phyloP scores from a whole-genome alignment of 2,888 invertebrate genomes.

The Caenorhabditis parvicauda region DNA sequence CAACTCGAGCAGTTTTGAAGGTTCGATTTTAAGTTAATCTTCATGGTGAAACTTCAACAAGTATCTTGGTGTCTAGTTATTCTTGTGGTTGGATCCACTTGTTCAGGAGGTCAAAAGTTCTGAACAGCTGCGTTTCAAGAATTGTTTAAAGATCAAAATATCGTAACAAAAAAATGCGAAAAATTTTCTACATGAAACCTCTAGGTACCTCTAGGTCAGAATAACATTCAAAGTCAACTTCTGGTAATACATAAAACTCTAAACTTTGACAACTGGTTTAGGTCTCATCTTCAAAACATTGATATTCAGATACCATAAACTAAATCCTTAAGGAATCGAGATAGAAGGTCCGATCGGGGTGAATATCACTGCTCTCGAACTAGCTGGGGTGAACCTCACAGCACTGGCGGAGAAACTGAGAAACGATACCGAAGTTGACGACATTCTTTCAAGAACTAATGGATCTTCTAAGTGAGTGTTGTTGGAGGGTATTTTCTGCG shows the following conservation, averaged over 20 bases:
- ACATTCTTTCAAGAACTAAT: constrained; percentile 55
- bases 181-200: background rate
- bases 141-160: background rate
- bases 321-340: constrained; percentile 45
- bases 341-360: constrained; percentile 61
- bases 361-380: constrained; percentile 55
- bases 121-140: background rate
- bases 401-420: constrained; percentile 59
- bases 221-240: too few relatives aligned
- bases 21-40: too few relatives aligned
- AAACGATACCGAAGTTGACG: constrained; percentile 62
- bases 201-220: too few relatives aligned
- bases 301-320: background rate
- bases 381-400: constrained; percentile 56
- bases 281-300: too few relatives aligned
- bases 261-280: background rate
- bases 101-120: background rate
- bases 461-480: constrained; percentile 43
- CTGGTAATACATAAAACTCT: too few relatives aligned
- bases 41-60: too few relatives aligned
- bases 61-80: too few relatives aligned
- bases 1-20: constrained; percentile 56
- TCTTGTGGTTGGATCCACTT: too few relatives aligned
- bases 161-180: background rate
- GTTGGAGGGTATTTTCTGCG: too few relatives aligned